These are phyloP conservation scores for Rhopalosiphum padi DNA, from an alignment of 1,140 invertebrate species.

Conservation along the genomic window DNA sequence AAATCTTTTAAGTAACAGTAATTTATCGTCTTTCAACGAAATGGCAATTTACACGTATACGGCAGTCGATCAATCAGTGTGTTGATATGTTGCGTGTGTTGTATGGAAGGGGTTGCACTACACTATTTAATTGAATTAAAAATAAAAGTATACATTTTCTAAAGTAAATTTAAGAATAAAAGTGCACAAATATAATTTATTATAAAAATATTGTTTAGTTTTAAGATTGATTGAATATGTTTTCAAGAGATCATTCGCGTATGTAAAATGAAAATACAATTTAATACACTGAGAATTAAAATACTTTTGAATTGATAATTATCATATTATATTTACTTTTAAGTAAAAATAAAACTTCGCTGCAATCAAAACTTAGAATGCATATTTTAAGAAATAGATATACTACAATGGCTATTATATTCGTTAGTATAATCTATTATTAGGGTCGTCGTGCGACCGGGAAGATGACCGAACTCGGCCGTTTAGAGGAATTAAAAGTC, in stretches of 20 bases:
- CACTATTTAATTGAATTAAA: conserved; percentile 48
- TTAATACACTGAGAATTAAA: background rate
- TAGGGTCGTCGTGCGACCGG: too few species aligned
- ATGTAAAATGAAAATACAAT: background rate
- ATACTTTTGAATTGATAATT: background rate
- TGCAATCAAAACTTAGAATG: background rate
- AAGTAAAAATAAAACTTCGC: background rate
- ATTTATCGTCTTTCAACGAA: conserved; percentile 47
- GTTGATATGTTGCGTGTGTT: conserved; percentile 20
- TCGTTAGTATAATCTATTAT: too few species aligned
- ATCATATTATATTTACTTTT: background rate
- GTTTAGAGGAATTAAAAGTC: too few species aligned
- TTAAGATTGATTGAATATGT: background rate
- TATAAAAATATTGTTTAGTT: background rate
- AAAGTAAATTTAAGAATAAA: background rate
- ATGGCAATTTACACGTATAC: conserved; percentile 53
- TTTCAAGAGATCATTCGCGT: background rate
- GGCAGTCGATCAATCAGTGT: conserved; percentile 47
- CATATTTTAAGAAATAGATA: background rate
- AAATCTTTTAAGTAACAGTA: conserved; percentile 54
- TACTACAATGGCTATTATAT: background rate
- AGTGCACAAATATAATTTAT: background rate
- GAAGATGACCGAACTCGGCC: too few species aligned
- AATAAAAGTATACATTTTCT: background rate
- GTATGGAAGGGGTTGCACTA: background rate